A percentile compares a stretch with the other conserved stretches of the same genome.
phyloP scores from a whole-genome alignment of 2,113 vertebrate genomes.

The Gymnogyps californianus region DNA sequence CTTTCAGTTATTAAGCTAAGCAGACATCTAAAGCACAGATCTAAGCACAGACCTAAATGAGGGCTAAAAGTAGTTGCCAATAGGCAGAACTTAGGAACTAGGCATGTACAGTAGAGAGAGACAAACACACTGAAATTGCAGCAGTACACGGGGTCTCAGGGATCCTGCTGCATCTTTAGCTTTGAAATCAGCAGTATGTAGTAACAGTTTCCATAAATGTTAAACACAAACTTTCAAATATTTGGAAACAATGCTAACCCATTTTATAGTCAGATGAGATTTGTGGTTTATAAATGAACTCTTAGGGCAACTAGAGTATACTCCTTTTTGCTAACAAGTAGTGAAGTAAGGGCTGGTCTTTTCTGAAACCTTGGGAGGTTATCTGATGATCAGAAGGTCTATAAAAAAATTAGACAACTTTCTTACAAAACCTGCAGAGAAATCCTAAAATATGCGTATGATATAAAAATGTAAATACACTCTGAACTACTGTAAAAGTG shows the following conservation, averaged over 20 bases:
- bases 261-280: not conserved
- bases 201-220: not conserved
- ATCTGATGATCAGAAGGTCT: not conserved
- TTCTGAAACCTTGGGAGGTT: not conserved
- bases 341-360: not conserved
- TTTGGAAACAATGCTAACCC: not conserved
- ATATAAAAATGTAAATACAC: not conserved
- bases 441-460: not conserved
- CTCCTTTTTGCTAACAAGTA: not conserved
- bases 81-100: not conserved
- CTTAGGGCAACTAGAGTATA: not conserved
- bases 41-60: not conserved
- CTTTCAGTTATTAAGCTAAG: not conserved
- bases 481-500: not conserved
- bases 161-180: not conserved
- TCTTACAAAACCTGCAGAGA: not conserved
- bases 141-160: rapidly evolving
- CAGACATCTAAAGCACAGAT: not conserved
- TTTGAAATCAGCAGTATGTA: not conserved
- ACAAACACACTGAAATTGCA: not conserved
- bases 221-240: not conserved
- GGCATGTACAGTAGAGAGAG: not conserved
- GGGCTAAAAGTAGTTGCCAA: not conserved
- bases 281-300: not conserved
- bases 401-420: not conserved